Evolutionary conservation across 1,140 invertebrate genomes (phyloP), one percentile per base, ranked within the genome.

Genomic region (Batillaria attramentaria): DNA sequence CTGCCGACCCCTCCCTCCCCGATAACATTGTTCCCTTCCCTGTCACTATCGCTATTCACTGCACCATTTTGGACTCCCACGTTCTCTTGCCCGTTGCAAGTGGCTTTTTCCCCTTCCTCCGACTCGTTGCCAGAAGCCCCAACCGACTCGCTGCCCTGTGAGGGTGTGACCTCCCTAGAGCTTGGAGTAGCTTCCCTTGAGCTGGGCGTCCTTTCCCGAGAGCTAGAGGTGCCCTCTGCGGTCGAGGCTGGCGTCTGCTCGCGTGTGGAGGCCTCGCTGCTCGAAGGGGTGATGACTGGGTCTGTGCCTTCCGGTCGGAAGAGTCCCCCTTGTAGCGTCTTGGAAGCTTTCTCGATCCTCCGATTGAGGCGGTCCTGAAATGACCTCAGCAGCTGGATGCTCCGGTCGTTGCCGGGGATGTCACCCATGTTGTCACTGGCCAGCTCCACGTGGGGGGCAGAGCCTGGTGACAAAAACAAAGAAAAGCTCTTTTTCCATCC

Each of bases 321-420:
- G 3, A 75, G 73, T 24, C 73, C 73, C 39, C 73, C 73, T 39
- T 75, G 73, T 1, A 75, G 37, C 0, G 73, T 75, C 73, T 20
- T 75, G 54, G 73, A 75, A 35, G 73, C 73, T 39, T 75, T 39
- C 2, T 75, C 73, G 37, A 75, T 75, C 54, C 73, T 50, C 54
- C 73, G 73, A 39, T 75, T 75, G 18, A 75, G 73, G 13, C 73
- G 73, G 57, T 75, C 73, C 57, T 75, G 73, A 37, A 75, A 75
- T 31, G 73, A 62, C 16, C 73, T 50, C 16, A 75, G 57, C 37
- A 75, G 73, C 73, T 75, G 73, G n/a, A 75, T 62, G 73, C 54
- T 75, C 54, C 46, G 73, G 73, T 75, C 73, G 37, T 8, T 42
- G 28, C 6, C 42, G 39, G 37, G 37, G 24, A 16, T 57, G 72